A percentile compares a stretch with the other conserved stretches of the same genome.
Evolutionary conservation across 2,888 invertebrate species (phyloP).

Genomic region (Catocala sponsa): DNA sequence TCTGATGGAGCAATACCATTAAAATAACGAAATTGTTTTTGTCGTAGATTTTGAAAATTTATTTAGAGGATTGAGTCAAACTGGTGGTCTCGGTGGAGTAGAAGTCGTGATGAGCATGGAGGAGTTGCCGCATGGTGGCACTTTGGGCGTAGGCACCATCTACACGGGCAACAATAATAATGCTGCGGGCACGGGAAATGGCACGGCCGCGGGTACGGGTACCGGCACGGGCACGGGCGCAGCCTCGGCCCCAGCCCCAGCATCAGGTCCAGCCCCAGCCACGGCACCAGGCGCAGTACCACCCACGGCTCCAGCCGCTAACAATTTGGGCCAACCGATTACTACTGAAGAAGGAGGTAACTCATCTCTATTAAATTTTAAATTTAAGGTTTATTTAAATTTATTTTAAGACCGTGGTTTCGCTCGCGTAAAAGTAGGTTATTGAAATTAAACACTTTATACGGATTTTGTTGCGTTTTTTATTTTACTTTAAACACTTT

Average conservation of each 20-base stretch:
- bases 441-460: too few relatives aligned
- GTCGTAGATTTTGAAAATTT: slow-evolving; percentile 72
- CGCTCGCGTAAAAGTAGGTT: too few relatives aligned
- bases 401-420: too few relatives aligned
- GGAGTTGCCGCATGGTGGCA: slow-evolving; percentile 60
- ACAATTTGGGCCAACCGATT: background rate
- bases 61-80: slow-evolving; percentile 65
- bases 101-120: slow-evolving; percentile 79
- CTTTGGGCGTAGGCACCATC: slow-evolving; percentile 42
- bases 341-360: slow-evolving; percentile 15
- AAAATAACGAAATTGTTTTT: slow-evolving; percentile 40
- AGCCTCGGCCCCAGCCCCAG: background rate
- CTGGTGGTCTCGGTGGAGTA: slow-evolving; percentile 60
- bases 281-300: background rate
- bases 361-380: background rate
- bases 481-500: too few relatives aligned
- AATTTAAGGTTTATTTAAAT: too few relatives aligned
- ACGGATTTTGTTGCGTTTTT: too few relatives aligned
- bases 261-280: background rate
- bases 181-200: slow-evolving; percentile 3
- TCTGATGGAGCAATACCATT: background rate
- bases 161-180: slow-evolving; percentile 25
- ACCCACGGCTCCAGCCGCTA: background rate
- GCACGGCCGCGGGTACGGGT: background rate
- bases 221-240: background rate